Conservation (phyloP, 2,113 vertebrate genomes). For the Pangasianodon hypophthalmus region DNA sequence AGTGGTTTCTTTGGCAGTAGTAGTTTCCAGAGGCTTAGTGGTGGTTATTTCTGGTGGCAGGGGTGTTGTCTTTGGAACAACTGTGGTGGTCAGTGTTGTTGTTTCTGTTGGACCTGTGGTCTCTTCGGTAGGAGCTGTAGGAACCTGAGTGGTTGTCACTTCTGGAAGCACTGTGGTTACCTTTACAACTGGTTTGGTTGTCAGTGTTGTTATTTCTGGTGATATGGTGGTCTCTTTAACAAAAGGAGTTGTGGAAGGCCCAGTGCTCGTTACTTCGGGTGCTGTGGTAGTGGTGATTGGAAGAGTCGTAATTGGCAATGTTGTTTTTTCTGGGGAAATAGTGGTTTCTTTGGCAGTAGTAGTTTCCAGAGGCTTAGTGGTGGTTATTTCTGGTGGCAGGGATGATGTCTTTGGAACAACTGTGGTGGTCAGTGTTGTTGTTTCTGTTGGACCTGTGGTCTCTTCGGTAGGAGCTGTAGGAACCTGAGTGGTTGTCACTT, state of each 20-base stretch:
- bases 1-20: background rate
- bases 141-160: background rate
- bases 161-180: background rate
- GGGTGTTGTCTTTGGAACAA: background rate
- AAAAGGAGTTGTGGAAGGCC: background rate
- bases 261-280: background rate
- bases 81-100: background rate
- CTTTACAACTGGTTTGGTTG: background rate
- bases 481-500: background rate
- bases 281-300: background rate
- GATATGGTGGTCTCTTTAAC: background rate
- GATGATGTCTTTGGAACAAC: background rate
- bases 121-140: background rate
- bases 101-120: background rate
- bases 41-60: too few species aligned
- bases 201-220: slow-evolving; percentile 15
- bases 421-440: background rate
- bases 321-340: background rate
- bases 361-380: background rate
- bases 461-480: background rate
- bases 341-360: background rate
- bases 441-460: background rate
- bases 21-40: background rate
- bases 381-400: background rate
- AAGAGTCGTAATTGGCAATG: background rate